Evolutionary conservation across 2,888 invertebrate genomes (phyloP).

Genomic region (Cephus rjabovi): DNA sequence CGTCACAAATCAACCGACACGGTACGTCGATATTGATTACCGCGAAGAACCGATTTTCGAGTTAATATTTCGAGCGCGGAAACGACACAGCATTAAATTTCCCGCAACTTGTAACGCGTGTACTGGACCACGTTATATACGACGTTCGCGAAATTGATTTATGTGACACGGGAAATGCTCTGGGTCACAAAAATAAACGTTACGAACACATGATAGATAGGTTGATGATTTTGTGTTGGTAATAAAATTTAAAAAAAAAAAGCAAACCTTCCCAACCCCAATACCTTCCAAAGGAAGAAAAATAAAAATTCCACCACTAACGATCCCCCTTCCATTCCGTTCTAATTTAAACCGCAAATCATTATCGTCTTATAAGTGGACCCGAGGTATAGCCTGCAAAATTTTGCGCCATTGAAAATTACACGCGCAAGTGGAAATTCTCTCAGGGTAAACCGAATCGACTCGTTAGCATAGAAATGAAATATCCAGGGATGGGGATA

Average conservation of each 20-base stretch:
- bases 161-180: neutral
- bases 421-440: neutral
- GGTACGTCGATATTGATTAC: neutral
- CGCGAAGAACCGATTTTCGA: neutral
- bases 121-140: neutral
- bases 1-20: neutral
- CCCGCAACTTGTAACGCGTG: conserved; percentile 11
- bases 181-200: neutral
- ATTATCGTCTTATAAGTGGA: neutral
- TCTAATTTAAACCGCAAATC: neutral
- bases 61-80: conserved; percentile 16
- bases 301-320: neutral
- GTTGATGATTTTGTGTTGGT: neutral
- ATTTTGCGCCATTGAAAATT: neutral
- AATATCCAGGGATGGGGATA: neutral
- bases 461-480: neutral
- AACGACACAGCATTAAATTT: conserved; percentile 15
- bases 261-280: neutral
- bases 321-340: neutral
- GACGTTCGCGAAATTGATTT: neutral
- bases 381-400: neutral
- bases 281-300: neutral
- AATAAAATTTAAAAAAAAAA: no score
- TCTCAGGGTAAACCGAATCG: neutral
- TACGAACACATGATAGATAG: neutral